Percentiles rank a stretch among this genome's conserved stretches.
Evolutionary conservation across 2,797 vertebrate genomes (phyloP).

Genomic region (Danio kyathit): DNA sequence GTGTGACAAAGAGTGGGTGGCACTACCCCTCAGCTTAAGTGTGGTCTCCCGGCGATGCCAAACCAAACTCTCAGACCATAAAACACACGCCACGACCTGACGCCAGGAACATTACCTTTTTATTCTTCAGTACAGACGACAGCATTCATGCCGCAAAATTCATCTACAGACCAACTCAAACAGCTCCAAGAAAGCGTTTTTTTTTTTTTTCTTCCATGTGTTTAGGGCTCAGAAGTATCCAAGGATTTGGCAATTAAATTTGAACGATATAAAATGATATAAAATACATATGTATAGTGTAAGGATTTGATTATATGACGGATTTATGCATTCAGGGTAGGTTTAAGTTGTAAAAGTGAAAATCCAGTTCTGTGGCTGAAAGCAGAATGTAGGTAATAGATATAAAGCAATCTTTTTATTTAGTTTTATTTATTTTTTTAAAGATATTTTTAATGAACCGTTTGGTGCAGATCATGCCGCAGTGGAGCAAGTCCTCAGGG

Average conservation of each 20-base stretch:
- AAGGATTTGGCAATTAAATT: constrained; percentile 42
- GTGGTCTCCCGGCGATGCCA: constrained; percentile 75
- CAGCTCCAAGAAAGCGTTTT: constrained; percentile 40
- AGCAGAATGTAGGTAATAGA: background rate
- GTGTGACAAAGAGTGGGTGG: constrained; percentile 81
- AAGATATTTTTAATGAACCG: constrained; percentile 18
- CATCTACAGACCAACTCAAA: constrained; percentile 64
- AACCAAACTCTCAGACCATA: constrained; percentile 79
- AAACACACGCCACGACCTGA: constrained; percentile 74
- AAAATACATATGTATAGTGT: constrained; percentile 6
- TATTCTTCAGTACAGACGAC: constrained; percentile 72
- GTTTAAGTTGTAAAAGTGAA: background rate
- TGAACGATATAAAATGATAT: constrained; percentile 42
- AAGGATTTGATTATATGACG: constrained; percentile 16
- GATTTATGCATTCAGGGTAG: constrained; percentile 14
- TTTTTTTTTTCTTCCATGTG: constrained; percentile 41
- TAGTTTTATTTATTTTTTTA: constrained; percentile 5
- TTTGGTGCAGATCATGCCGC: constrained; percentile 58
- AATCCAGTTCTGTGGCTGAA: background rate
- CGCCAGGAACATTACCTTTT: constrained; percentile 82
- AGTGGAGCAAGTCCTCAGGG: constrained; percentile 71
- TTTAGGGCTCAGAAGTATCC: constrained; percentile 45
- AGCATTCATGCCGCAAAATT: constrained; percentile 70
- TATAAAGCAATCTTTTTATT: constrained; percentile 2
- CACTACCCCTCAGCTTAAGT: constrained; percentile 76